phyloP scores from a whole-genome alignment of 2,888 invertebrate species.

The Nebria salina region DNA sequence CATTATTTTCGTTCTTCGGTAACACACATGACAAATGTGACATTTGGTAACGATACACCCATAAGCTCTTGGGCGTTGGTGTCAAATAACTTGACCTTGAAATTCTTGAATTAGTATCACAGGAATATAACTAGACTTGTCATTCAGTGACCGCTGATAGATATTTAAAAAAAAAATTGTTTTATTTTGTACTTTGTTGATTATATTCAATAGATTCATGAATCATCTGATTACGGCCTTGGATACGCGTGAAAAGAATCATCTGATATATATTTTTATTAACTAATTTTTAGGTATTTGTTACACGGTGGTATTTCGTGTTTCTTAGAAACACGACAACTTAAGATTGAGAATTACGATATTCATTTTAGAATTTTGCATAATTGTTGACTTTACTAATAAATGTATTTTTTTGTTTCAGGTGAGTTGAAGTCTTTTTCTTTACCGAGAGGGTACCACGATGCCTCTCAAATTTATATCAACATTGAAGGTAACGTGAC shows the following conservation, averaged over 20 bases:
- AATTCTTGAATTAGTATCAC: background rate
- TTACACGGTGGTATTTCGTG: background rate
- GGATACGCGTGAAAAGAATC: background rate
- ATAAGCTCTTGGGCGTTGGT: background rate
- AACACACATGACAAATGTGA: background rate
- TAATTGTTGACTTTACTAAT: slow-evolving; percentile 20
- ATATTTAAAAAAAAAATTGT: background rate
- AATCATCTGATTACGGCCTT: background rate
- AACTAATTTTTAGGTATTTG: background rate
- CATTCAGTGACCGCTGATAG: background rate
- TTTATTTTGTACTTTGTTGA: background rate
- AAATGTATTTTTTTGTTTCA: slow-evolving; percentile 60
- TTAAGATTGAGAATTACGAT: too few relatives aligned
- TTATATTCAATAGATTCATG: background rate
- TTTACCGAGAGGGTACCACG: slow-evolving; percentile 59
- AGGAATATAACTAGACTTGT: background rate
- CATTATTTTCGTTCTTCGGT: background rate
- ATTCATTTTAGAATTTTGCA: background rate
- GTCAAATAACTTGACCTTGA: slow-evolving; percentile 1
- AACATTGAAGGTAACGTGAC: slow-evolving; percentile 27
- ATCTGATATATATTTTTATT: background rate
- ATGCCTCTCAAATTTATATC: slow-evolving; percentile 33
- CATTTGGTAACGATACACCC: background rate
- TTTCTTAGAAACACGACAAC: background rate
- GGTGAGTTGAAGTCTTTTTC: slow-evolving; percentile 69